Evolutionary conservation across 2,888 invertebrate genomes (phyloP), one percentile per base, ranked within the genome.

Genomic region (Patella depressa): DNA sequence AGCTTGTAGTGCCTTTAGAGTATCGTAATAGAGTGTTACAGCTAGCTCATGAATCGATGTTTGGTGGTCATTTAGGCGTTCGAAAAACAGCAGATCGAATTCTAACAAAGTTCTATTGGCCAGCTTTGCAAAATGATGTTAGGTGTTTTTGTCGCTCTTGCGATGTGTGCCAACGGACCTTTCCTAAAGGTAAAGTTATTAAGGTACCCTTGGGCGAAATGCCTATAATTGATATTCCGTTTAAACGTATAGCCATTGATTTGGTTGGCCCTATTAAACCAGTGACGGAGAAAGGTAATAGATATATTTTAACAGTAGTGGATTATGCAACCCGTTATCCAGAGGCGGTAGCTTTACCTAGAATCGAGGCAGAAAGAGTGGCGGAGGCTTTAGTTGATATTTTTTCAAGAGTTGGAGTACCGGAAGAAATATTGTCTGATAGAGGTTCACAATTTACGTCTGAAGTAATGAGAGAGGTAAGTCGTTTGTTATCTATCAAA

Each of bases 281-380:
- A 19, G 59, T 59, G 17, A 59, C 59, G 15, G 79, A n/a, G n/a
- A n/a, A n/a, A n/a, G n/a, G n/a, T n/a, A n/a, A n/a, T n/a, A n/a
- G n/a, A 65, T 73, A 70, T 78, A 78, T 24, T 57, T 80, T 11
- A 45, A 53, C 4, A 72, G n/a, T 3, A 34, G 76, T 83, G 1
- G 83, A 85, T 65, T 82, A 80, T 73, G 82, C 83, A 14, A 85
- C 85, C 0, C 0, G 85, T 19, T 85, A 80, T 71, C 81, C 84
- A 19, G 85, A 84, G 53, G 84, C 85, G 5, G 73, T 80, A 14
- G 75, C 84, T 12, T 69, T 85, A 11, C 65, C 54, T 15, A 73
- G 55, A 11, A 85, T 83, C 34, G 82, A 82, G 17, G 74, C 83
- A 9, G 83, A 79, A 69, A 53, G 72, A 17, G 81, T 83, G 14